phyloP scores from a whole-genome alignment of 1,140 invertebrate species.

The Lasaia peninsularis region DNA sequence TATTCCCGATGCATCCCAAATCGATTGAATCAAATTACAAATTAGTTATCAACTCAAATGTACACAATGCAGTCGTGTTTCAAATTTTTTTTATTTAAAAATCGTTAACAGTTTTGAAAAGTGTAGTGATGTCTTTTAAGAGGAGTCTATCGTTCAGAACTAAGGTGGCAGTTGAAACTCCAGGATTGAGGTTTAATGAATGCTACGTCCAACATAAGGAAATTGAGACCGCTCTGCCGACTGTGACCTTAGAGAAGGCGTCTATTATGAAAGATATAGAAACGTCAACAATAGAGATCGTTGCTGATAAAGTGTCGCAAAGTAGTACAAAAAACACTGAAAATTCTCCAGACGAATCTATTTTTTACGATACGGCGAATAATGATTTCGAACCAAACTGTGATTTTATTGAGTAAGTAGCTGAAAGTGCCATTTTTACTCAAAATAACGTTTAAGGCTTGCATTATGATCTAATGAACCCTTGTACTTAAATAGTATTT shows the following conservation, averaged over 20 bases:
- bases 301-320: not conserved
- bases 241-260: constrained; percentile 17
- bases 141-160: constrained; percentile 36
- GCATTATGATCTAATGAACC: too few species aligned
- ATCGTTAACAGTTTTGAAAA: not conserved
- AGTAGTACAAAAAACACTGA: not conserved
- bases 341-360: not conserved
- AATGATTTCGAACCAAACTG: not conserved
- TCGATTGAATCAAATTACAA: not conserved
- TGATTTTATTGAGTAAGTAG: not conserved
- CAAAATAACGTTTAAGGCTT: too few species aligned
- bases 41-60: not conserved
- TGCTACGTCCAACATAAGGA: constrained; percentile 21
- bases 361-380: not conserved
- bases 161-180: constrained; percentile 30
- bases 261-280: constrained; percentile 9
- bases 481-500: too few species aligned
- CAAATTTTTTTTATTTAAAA: not conserved
- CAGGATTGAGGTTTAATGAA: not conserved
- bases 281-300: constrained; percentile 1
- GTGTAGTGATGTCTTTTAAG: constrained; percentile 36
- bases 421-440: too few species aligned
- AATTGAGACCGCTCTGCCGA: constrained; percentile 17
- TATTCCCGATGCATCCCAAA: not conserved
- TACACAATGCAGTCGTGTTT: not conserved